Evolutionary conservation across 2,797 vertebrate species (phyloP), one percentile per base, ranked within the genome.

Genomic region (Sebastiscus albofasciatus): DNA sequence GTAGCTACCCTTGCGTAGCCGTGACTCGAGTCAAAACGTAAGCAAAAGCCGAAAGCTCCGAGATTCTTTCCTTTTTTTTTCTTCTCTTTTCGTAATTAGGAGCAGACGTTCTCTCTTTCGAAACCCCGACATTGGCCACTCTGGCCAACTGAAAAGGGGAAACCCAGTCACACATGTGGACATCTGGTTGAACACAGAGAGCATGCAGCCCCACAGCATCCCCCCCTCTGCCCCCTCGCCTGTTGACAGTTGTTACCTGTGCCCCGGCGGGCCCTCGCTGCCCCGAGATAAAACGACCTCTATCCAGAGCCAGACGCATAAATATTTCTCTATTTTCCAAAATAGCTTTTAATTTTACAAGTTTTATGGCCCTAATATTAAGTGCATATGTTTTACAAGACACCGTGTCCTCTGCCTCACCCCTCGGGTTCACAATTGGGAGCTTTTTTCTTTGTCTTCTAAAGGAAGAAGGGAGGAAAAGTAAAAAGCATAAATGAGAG

Each of bases 361-460:
- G 97, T 97, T 98, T 98, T 98, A 98, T 96, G 96, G 94, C 96
- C 95, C 94, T 96, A 96, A 97, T 98, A 99, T 98, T 97, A 97
- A 97, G 96, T 97, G 97, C 97, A 98, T 97, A 96, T 98, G 97
- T 98, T 99, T 97, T 97, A 98, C 97, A 98, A 97, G 97, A 96
- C 96, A 94, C 87, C 81, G 89, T 97, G 98, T 97, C 97, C 97
- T 97, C 96, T 96, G 95, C 95, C 94, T 98, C 96, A 98, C 97
- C 97, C 96, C 96, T 33, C 61, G 92, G 93, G 94, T 96, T 96
- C 96, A 93, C 93, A 56, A 14, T 72, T 78, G 75, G 77, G 49
- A 52, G 49, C 49, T n/a, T 52, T 89, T 64, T 86, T 86, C 71
- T 88, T 82, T 73, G 76, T 90, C 90, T 91, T 96, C 91, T 92